Conservation (phyloP, 2,113 vertebrate genomes). For the Sclerurus mexicanus region DNA sequence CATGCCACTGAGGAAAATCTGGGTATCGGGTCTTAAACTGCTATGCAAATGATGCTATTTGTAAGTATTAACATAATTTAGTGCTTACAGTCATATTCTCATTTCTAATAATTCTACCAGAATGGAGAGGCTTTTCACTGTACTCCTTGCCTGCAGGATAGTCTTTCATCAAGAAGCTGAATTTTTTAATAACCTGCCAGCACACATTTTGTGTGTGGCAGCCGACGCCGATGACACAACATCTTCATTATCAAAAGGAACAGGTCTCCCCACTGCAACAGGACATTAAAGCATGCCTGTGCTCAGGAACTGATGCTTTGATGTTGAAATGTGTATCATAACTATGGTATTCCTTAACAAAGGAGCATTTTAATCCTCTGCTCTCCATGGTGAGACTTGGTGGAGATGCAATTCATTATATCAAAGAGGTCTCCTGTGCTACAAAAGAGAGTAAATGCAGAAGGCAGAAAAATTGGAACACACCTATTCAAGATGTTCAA, state of each 20-base stretch:
- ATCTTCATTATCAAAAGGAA: conserved; percentile 81
- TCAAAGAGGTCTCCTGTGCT: background rate
- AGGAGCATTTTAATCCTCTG: conserved; percentile 61
- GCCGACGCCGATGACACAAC: conserved; percentile 72
- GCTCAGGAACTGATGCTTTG: conserved; percentile 75
- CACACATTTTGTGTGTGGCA: conserved; percentile 73
- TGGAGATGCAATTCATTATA: background rate
- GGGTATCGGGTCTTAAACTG: conserved; percentile 71
- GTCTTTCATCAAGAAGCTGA: conserved; percentile 85
- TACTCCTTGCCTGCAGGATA: conserved; percentile 83
- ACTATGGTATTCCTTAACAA: conserved; percentile 63
- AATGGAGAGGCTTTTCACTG: conserved; percentile 78
- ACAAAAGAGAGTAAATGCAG: background rate
- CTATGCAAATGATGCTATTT: conserved; percentile 85
- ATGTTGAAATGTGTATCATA: conserved; percentile 65
- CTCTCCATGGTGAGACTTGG: conserved; percentile 19
- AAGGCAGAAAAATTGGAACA: conserved; percentile 1
- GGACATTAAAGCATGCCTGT: conserved; percentile 78
- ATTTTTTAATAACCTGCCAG: conserved; percentile 86
- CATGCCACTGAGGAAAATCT: conserved; percentile 70
- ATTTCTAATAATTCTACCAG: conserved; percentile 80
- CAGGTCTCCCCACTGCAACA: conserved; percentile 70
- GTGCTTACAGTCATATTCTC: conserved; percentile 84
- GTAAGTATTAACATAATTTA: conserved; percentile 87
- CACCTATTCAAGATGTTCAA: background rate